Evolutionary conservation across 2,797 vertebrate species (phyloP), one percentile per base, ranked within the genome.

Genomic region (Acanthurus leucopareius): DNA sequence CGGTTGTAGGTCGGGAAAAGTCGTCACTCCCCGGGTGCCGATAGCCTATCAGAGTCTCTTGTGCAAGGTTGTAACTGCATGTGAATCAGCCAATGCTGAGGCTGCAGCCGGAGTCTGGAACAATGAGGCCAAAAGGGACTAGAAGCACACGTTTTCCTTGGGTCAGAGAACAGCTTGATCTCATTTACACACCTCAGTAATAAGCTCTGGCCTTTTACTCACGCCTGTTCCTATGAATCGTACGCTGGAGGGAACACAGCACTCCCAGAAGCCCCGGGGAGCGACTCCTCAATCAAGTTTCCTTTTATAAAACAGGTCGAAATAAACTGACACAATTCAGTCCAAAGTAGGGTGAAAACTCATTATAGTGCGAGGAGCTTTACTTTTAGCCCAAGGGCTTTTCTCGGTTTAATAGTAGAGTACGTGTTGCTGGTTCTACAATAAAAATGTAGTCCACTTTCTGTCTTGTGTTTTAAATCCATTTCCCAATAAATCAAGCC

Each of bases 101-200:
- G 48, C 75, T 82, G 79, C 79, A 85, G 85, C 73, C 67, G n/a
- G 62, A 56, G 71, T 79, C 70, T 85, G 79, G 66, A 89, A 85
- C 82, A 82, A 83, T 72, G 73, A 86, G 58, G 68, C 82, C 75
- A 51, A 52, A 59, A 61, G 77, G 76, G 80, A 85, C 86, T 79
- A 79, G 85, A 88, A 90, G 88, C 49, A 58, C 51, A 69, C 83
- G 78, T 86, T 83, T 35, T 87, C 79, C 64, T 73, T 77, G 81
- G 84, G 86, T 92, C 88, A 88, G 74, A 80, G 81, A 90, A 90
- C 89, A 91, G 89, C 88, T 87, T 90, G 80, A 91, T 93, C 92
- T 91, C 61, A 91, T 95, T 94, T 92, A 84, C 76, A 88, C 75
- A 76, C 83, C 87, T 90, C 75, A 86, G 57, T 89, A 88, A 94